Conservation (phyloP, 2,888 invertebrate species). For the Mechanitis mazaeus region DNA sequence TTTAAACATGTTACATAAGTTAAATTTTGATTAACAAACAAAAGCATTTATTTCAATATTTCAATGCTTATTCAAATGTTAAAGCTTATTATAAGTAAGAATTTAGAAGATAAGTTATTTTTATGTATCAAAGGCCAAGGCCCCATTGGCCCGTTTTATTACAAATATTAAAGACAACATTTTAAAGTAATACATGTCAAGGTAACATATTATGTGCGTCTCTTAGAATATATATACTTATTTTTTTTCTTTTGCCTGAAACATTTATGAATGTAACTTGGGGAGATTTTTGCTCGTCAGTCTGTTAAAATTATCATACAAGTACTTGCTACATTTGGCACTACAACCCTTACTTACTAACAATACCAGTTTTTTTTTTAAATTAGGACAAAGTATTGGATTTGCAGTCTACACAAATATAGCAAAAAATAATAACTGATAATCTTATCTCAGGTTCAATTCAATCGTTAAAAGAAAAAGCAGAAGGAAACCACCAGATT, state of each 20-base stretch:
- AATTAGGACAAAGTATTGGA: constrained; percentile 5
- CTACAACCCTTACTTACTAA: too few relatives aligned
- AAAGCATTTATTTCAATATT: neutral
- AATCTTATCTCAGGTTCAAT: too few relatives aligned
- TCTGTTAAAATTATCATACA: too few relatives aligned
- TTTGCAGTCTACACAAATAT: too few relatives aligned
- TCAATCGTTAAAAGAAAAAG: too few relatives aligned
- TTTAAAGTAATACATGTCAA: constrained; percentile 40
- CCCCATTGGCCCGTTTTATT: constrained; percentile 58
- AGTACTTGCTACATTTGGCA: too few relatives aligned
- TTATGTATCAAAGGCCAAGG: constrained; percentile 43
- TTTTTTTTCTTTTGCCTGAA: constrained; percentile 8
- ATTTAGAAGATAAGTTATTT: constrained; percentile 48
- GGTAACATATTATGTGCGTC: constrained; percentile 24
- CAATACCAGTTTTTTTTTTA: constrained; percentile 21
- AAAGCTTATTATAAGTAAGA: constrained; percentile 24
- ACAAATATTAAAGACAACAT: constrained; percentile 43
- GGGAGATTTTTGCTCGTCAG: too few relatives aligned
- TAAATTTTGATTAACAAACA: too few relatives aligned
- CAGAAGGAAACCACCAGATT: too few relatives aligned
- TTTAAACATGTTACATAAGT: neutral
- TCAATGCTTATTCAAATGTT: constrained; percentile 2
- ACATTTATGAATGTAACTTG: too few relatives aligned
- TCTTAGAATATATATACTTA: constrained; percentile 8
- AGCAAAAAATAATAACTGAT: too few relatives aligned